Percentiles rank a stretch among this genome's conserved stretches.
phyloP scores from a whole-genome alignment of 2,113 vertebrate genomes.

The Stigmatopora nigra region DNA sequence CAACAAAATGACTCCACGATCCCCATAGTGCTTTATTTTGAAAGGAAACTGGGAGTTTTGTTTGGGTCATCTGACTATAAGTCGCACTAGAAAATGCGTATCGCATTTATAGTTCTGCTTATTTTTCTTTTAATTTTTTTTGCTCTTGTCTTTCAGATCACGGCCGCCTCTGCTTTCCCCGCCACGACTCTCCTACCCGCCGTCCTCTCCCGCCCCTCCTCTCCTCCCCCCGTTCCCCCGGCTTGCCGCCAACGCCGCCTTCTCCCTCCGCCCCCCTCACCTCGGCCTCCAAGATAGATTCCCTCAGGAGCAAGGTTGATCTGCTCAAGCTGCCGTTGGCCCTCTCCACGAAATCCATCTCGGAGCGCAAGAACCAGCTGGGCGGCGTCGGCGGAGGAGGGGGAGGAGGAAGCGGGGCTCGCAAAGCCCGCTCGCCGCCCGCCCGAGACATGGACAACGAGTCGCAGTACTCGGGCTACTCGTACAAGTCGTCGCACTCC shows the following conservation, averaged over 20 bases:
- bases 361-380: slow-evolving; percentile 72
- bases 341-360: slow-evolving; percentile 74
- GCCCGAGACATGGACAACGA: slow-evolving; percentile 85
- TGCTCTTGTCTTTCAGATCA: slow-evolving; percentile 18
- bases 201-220: slow-evolving; percentile 18
- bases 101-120: background rate
- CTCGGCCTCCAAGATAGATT: slow-evolving; percentile 92
- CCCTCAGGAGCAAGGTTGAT: slow-evolving; percentile 94
- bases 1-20: too few relatives aligned
- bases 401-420: slow-evolving; percentile 60
- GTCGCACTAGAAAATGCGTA: background rate
- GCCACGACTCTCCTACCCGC: slow-evolving; percentile 30
- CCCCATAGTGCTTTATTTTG: too few relatives aligned
- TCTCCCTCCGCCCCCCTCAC: slow-evolving; percentile 43
- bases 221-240: slow-evolving; percentile 13
- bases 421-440: slow-evolving; percentile 69
- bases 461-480: slow-evolving; percentile 90
- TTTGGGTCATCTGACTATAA: too few relatives aligned
- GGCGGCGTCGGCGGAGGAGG: slow-evolving; percentile 63
- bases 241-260: background rate
- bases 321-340: slow-evolving; percentile 87
- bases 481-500: slow-evolving; percentile 90
- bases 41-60: too few relatives aligned
- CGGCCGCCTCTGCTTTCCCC: slow-evolving; percentile 23
- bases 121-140: background rate